A percentile compares a stretch with the other conserved stretches of the same genome.
These are phyloP conservation scores for Carcina quercana DNA, from an alignment of 2,888 invertebrate species.

Conservation along the genomic window DNA sequence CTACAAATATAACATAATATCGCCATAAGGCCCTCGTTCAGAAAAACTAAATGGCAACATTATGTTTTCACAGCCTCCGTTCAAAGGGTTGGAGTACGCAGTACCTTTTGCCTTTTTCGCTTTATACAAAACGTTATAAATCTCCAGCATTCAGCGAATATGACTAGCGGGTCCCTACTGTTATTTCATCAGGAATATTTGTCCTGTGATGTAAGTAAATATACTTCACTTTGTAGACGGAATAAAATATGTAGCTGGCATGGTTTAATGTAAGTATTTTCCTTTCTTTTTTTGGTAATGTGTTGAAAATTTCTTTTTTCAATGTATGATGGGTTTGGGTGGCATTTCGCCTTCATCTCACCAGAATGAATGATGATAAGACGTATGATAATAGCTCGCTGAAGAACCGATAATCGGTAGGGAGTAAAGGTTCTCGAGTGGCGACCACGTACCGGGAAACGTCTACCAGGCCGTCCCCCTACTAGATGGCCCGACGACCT, in stretches of 20 bases:
- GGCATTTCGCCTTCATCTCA: too few relatives aligned
- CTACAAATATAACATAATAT: background rate
- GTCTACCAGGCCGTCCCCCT: too few relatives aligned
- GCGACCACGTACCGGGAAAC: too few relatives aligned
- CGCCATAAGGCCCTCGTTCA: background rate
- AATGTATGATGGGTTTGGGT: too few relatives aligned
- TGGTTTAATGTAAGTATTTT: too few relatives aligned
- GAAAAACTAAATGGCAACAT: background rate
- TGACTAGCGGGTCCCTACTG: conserved; percentile 2
- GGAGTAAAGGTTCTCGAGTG: too few relatives aligned
- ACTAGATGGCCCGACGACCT: too few relatives aligned
- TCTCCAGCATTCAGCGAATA: conserved; percentile 4
- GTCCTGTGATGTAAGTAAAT: conserved; percentile 7
- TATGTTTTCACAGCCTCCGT: conserved; percentile 6
- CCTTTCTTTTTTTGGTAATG: too few relatives aligned
- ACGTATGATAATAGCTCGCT: too few relatives aligned
- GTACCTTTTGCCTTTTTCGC: conserved; percentile 5
- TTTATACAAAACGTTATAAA: conserved; percentile 6
- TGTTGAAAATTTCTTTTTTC: too few relatives aligned
- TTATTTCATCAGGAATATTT: conserved; percentile 5
- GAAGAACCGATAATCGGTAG: too few relatives aligned
- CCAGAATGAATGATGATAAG: too few relatives aligned
- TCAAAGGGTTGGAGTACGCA: conserved; percentile 7
- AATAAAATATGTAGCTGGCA: conserved; percentile 1
- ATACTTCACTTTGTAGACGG: conserved; percentile 1